phyloP scores from a whole-genome alignment of 2,888 invertebrate genomes.

The Pemphredon lugubris region DNA sequence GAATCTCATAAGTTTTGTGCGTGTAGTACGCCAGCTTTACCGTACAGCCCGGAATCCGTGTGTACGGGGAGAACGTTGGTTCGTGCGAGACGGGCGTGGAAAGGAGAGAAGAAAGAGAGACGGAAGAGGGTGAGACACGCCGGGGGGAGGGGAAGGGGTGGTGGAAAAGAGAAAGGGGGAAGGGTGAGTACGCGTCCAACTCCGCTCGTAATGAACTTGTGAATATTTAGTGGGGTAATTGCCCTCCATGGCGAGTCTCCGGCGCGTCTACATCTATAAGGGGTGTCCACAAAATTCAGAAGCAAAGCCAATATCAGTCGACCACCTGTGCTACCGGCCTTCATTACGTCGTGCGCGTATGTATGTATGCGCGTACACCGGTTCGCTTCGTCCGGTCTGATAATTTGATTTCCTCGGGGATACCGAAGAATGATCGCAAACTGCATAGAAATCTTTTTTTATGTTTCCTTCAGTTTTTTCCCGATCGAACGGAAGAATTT shows the following conservation, averaged over 20 bases:
- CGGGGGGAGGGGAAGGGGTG: not conserved
- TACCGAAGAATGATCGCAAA: slow-evolving; percentile 28
- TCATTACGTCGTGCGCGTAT: slow-evolving; percentile 40
- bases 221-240: slow-evolving; percentile 80
- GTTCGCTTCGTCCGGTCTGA: slow-evolving; percentile 27
- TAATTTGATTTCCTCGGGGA: slow-evolving; percentile 59
- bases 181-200: slow-evolving; percentile 59
- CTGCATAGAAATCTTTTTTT: slow-evolving; percentile 16
- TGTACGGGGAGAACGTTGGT: slow-evolving; percentile 21
- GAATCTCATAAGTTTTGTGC: slow-evolving; percentile 13
- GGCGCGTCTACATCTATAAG: slow-evolving; percentile 59
- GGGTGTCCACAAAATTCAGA: slow-evolving; percentile 71
- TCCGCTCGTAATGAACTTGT: slow-evolving; percentile 78
- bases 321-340: slow-evolving; percentile 67
- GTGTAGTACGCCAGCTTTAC: not conserved
- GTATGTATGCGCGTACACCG: not conserved
- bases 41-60: slow-evolving; percentile 22
- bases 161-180: slow-evolving; percentile 34
- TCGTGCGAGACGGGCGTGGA: slow-evolving; percentile 23
- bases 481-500: slow-evolving; percentile 2
- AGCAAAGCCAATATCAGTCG: slow-evolving; percentile 73
- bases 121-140: slow-evolving; percentile 50
- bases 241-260: slow-evolving; percentile 71
- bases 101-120: slow-evolving; percentile 36
- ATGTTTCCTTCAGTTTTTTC: slow-evolving; percentile 19